Base-by-base conservation (phyloP, 2,797 vertebrate genomes). In the Gymnothorax reevesii region DNA sequence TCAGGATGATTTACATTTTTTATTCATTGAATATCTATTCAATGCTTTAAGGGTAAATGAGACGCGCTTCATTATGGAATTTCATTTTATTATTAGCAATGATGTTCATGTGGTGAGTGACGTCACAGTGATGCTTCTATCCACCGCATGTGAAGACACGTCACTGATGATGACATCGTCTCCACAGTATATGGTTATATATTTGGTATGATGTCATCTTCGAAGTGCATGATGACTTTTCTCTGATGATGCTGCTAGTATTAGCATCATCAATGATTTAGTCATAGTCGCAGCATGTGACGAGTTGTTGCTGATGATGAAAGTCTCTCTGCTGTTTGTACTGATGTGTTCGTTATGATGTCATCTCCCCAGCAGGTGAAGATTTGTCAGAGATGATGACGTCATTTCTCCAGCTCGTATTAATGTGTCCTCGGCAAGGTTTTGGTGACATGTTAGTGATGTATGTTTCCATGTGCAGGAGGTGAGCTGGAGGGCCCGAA, bases 401-500 rank as follows among this genome's bases (percentile, higher is more conserved):
- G 20, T 82, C 42, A 55, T 55, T 7, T 25, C 27, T 10, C 1
- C 54, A 57, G 57, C n/a, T 57, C 0, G 69, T 12, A 22, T 20
- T 22, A 54, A 10, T 22, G 12, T 20, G 12, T 82, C 66, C 20
- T 6, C 62, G 82, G 42, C 10, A 25, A n/a, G 42, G 4, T 42
- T 7, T 12, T 33, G 42, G 9, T 57, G 55, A 60, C 17, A 55
- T 83, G 33, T 62, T 20, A 62, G 59, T 80, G 69, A 27, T 83
- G 42, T 10, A 2, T 7, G 87, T 42, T 27, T 91, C 69, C 89
- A 75, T 91, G 90, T 86, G 84, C 90, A 96, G 95, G 97, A 97
- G 92, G 95, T 97, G 89, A 97, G 95, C 92, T 97, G 96, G 96
- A 95, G 97, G 89, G 96, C 96, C 91, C 95, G 96, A 27, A 96